Percentiles rank a stretch among this genome's conserved stretches.
Conservation (phyloP, 2,888 invertebrate genomes). For the Tubulanus polymorphus region DNA sequence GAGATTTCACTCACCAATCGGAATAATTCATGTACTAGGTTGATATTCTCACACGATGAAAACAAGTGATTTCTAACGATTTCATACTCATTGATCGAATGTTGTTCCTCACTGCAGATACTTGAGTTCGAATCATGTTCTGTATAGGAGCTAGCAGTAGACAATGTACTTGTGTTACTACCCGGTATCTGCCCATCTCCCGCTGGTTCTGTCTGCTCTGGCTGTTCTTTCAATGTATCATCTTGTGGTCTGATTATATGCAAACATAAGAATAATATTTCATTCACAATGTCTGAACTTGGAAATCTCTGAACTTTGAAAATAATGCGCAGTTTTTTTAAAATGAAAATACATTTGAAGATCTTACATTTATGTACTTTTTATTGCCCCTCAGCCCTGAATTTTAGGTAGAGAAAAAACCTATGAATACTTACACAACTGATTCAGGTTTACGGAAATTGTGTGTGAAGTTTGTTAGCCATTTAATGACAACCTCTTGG, state of each 20-base stretch:
- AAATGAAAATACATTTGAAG: too few relatives aligned
- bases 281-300: too few relatives aligned
- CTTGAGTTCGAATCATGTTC: conserved; percentile 41
- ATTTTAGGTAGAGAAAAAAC: too few relatives aligned
- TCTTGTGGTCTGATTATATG: conserved; percentile 1
- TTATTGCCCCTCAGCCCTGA: too few relatives aligned
- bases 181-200: conserved; percentile 23
- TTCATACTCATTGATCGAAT: conserved; percentile 39
- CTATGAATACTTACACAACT: too few relatives aligned
- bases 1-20: conserved; percentile 61
- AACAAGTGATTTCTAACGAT: conserved; percentile 86
- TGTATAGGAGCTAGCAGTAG: conserved; percentile 31
- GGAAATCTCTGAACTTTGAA: too few relatives aligned
- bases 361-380: too few relatives aligned
- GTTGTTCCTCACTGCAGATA: conserved; percentile 36
- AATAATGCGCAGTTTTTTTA: too few relatives aligned
- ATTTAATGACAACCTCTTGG: conserved; percentile 81
- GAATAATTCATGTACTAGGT: conserved; percentile 90
- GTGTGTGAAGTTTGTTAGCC: conserved; percentile 65
- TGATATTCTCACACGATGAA: conserved; percentile 82
- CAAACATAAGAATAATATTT: not conserved
- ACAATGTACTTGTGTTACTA: conserved; percentile 40
- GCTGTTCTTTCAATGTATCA: conserved; percentile 21
- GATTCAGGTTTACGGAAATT: conserved; percentile 4
- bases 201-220: too few relatives aligned